These are phyloP conservation scores for Erethizon dorsatum DNA, from an alignment of 2,797 vertebrate species.

Conservation along the genomic window DNA sequence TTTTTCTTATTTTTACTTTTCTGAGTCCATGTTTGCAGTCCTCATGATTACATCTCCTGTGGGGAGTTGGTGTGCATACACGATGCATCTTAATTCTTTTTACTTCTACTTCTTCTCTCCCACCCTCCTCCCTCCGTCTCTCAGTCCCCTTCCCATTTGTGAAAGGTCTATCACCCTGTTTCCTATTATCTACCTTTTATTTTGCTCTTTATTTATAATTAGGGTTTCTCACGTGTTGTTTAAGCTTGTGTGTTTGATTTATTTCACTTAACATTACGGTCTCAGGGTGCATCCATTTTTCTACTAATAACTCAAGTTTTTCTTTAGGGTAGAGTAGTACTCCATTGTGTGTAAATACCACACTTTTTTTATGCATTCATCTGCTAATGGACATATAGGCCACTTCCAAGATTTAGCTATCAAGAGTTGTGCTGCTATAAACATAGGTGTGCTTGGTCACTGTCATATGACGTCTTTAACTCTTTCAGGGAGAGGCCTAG, in stretches of 20 bases:
- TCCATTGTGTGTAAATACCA: neutral
- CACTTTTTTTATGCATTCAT: neutral
- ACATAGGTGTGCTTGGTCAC: no score
- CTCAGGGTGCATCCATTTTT: neutral
- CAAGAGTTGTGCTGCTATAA: neutral
- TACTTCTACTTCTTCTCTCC: no score
- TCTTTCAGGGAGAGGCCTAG: neutral
- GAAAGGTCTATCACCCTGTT: neutral
- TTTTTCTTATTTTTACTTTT: neutral
- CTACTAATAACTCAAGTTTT: neutral
- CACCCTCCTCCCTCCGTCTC: neutral
- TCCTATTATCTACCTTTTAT: neutral
- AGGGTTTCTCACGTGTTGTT: neutral
- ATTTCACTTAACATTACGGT: neutral
- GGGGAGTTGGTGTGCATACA: neutral
- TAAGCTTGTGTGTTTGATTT: neutral
- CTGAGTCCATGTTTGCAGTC: no score
- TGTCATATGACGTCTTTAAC: neutral
- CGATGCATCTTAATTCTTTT: neutral
- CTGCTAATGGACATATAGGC: neutral
- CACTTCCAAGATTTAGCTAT: neutral
- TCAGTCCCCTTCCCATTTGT: neutral
- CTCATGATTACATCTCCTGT: neutral
- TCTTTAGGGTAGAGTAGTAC: neutral
- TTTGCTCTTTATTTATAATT: neutral